A percentile compares a stretch with the other conserved stretches of the same genome.
Evolutionary conservation across 2,113 vertebrate genomes (phyloP).

Genomic region (Oostethus manadensis): DNA sequence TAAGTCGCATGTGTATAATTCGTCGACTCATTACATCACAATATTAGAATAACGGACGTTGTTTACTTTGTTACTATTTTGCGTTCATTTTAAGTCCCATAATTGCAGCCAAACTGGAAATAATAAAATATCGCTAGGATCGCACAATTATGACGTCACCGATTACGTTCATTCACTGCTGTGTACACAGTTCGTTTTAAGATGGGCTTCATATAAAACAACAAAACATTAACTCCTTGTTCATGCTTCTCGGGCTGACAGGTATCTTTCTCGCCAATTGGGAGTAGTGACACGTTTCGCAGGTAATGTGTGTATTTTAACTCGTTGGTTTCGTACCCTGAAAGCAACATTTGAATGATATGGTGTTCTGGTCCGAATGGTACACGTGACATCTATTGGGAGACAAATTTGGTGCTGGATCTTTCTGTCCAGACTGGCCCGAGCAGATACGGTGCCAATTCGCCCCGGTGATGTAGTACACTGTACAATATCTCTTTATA

Average conservation of each 20-base stretch:
- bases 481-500: too few species aligned
- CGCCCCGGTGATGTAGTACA: too few species aligned
- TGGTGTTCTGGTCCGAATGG: not conserved
- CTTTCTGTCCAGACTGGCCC: too few species aligned
- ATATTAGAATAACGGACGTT: not conserved
- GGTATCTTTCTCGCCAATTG: conserved; percentile 9
- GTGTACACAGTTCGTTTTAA: not conserved
- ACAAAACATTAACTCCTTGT: not conserved
- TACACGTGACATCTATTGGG: too few species aligned
- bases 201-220: conserved; percentile 3
- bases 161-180: conserved; percentile 38
- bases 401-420: too few species aligned
- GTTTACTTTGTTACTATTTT: not conserved
- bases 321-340: not conserved
- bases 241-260: not conserved
- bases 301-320: not conserved
- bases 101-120: not conserved
- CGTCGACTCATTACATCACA: rapidly evolving
- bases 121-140: not conserved
- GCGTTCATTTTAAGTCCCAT: not conserved
- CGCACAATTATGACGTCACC: conserved; percentile 36
- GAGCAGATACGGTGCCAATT: too few species aligned
- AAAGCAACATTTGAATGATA: not conserved
- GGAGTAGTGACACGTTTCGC: conserved; percentile 6
- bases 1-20: conserved; percentile 32